phyloP scores from a whole-genome alignment of 2,113 vertebrate species.

The Isichthys henryi region DNA sequence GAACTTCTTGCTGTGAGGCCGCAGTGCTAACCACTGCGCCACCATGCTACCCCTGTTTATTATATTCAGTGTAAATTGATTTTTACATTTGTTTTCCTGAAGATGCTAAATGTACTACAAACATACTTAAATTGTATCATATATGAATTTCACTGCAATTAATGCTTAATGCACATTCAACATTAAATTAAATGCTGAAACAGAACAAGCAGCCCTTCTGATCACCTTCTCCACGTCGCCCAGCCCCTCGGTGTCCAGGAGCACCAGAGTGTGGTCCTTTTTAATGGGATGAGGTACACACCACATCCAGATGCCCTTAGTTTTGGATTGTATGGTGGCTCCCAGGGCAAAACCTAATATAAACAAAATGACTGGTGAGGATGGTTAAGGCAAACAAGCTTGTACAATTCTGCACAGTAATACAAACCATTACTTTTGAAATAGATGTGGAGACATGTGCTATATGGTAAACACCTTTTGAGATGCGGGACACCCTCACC shows the following conservation, averaged over 20 bases:
- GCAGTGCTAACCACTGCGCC: too few relatives aligned
- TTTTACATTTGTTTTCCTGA: background rate
- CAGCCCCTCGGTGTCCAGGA: conserved; percentile 24
- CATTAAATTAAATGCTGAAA: background rate
- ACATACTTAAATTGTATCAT: background rate
- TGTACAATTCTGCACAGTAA: background rate
- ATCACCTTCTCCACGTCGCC: conserved; percentile 24
- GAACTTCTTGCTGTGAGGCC: too few relatives aligned
- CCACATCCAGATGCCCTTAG: conserved; percentile 18
- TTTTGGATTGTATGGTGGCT: conserved; percentile 17
- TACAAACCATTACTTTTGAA: background rate
- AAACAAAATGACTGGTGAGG: background rate
- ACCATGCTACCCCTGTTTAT: background rate
- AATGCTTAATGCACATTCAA: background rate
- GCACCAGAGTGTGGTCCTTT: conserved; percentile 19
- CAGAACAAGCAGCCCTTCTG: background rate
- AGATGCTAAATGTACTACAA: background rate
- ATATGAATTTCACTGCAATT: background rate
- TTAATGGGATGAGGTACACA: conserved; percentile 11
- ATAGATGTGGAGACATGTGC: background rate
- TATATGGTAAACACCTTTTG: background rate
- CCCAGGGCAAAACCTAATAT: conserved; percentile 7
- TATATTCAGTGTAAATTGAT: background rate
- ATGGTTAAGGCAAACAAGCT: background rate
- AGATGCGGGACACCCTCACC: background rate